Conservation (phyloP, 2,113 vertebrate species). For the Noctilio leporinus region DNA sequence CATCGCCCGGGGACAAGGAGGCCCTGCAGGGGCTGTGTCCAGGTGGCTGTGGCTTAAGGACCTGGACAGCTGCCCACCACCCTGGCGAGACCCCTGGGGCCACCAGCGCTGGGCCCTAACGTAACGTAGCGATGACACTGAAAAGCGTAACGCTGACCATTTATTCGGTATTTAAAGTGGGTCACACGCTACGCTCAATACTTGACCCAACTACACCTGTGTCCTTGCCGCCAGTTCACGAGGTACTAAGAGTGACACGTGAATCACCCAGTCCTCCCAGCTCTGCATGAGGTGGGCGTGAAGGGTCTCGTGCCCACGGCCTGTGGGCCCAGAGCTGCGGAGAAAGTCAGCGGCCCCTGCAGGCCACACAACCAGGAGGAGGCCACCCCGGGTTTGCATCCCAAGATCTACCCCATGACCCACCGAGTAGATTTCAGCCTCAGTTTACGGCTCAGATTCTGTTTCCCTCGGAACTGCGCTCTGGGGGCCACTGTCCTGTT, state of each 20-base stretch:
- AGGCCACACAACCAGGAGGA: background rate
- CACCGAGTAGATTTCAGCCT: rapidly evolving
- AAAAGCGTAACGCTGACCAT: no score
- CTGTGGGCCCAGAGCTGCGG: background rate
- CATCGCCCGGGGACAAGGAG: background rate
- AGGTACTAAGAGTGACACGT: rapidly evolving
- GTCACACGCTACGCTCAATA: background rate
- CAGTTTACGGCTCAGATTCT: background rate
- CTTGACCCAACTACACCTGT: rapidly evolving
- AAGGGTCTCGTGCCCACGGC: background rate
- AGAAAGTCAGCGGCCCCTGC: background rate
- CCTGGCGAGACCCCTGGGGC: rapidly evolving
- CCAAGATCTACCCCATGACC: background rate
- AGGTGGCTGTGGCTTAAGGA: rapidly evolving
- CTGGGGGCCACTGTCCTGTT: background rate
- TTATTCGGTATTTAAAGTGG: rapidly evolving
- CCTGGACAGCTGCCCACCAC: rapidly evolving
- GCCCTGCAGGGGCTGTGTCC: rapidly evolving
- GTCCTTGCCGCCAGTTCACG: rapidly evolving
- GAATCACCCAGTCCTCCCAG: background rate
- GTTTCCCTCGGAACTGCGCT: background rate
- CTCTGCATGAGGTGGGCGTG: no score
- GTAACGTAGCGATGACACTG: rapidly evolving
- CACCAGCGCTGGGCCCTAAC: background rate
- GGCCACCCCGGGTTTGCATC: background rate